Conservation (phyloP, 2,113 vertebrate species). For the Zosterops borbonicus region DNA sequence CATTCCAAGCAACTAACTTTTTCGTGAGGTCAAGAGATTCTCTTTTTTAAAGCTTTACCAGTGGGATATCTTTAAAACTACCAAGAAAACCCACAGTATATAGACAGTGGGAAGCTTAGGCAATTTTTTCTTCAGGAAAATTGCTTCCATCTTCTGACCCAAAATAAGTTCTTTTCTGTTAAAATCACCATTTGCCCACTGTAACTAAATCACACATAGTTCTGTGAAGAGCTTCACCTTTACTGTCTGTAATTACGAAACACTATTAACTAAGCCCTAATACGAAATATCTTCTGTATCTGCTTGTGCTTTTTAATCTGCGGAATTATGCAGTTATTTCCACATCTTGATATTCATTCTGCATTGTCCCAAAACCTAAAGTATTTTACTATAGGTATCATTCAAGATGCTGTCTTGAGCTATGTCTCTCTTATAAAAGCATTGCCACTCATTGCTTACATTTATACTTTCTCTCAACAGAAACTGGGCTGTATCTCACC, state of each 20-base stretch:
- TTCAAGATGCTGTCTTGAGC: background rate
- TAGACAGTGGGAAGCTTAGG: background rate
- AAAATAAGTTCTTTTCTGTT: background rate
- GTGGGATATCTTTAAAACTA: background rate
- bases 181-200: background rate
- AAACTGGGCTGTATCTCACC: background rate
- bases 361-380: background rate
- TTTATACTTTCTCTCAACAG: background rate
- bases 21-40: conserved; percentile 58
- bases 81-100: background rate
- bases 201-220: background rate
- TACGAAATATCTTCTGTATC: background rate
- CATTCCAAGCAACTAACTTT: conserved; percentile 77
- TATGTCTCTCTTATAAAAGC: background rate
- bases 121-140: background rate
- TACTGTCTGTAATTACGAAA: background rate
- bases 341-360: background rate
- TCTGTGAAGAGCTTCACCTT: background rate
- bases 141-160: background rate
- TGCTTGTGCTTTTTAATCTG: background rate
- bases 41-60: conserved; percentile 52
- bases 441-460: background rate
- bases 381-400: background rate
- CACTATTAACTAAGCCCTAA: background rate
- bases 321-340: background rate